These are phyloP conservation scores for Ascaphus truei DNA, from an alignment of 2,113 vertebrate genomes.

Conservation along the genomic window DNA sequence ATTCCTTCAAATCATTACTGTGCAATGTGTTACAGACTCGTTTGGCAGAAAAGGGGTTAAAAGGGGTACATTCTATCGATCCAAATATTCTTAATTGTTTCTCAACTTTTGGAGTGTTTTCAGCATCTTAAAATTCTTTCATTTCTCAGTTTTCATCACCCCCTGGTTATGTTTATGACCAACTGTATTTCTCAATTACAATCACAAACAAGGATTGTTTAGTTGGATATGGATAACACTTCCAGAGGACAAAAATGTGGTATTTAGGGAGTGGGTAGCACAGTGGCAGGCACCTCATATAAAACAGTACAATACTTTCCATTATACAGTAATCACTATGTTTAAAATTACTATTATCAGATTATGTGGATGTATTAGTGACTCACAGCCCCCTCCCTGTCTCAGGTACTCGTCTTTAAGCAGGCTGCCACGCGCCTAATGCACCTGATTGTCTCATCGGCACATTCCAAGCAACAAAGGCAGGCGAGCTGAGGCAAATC, in stretches of 20 bases:
- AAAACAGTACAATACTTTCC: conserved; percentile 54
- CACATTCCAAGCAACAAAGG: conserved; percentile 83
- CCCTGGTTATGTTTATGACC: too few relatives aligned
- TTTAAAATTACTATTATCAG: conserved; percentile 62
- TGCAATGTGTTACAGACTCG: too few relatives aligned
- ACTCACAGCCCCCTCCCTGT: conserved; percentile 64
- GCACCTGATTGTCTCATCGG: conserved; percentile 93
- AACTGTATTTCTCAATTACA: not conserved
- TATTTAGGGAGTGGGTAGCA: conserved; percentile 23
- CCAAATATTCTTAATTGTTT: too few relatives aligned
- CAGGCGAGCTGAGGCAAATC: conserved; percentile 73
- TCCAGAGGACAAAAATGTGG: not conserved
- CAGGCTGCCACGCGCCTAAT: conserved; percentile 89
- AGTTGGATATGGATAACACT: not conserved
- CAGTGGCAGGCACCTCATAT: conserved; percentile 43
- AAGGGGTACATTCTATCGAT: too few relatives aligned
- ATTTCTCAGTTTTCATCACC: too few relatives aligned
- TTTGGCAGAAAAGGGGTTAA: too few relatives aligned
- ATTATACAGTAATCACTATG: conserved; percentile 57
- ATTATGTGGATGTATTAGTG: conserved; percentile 56
- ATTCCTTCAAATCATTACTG: too few relatives aligned
- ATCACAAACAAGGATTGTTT: not conserved
- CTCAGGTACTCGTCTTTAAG: conserved; percentile 64
- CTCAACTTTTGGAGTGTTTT: too few relatives aligned
- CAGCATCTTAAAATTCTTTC: too few relatives aligned